These are phyloP conservation scores for Progne subis DNA, from an alignment of 2,113 vertebrate species.

Conservation along the genomic window DNA sequence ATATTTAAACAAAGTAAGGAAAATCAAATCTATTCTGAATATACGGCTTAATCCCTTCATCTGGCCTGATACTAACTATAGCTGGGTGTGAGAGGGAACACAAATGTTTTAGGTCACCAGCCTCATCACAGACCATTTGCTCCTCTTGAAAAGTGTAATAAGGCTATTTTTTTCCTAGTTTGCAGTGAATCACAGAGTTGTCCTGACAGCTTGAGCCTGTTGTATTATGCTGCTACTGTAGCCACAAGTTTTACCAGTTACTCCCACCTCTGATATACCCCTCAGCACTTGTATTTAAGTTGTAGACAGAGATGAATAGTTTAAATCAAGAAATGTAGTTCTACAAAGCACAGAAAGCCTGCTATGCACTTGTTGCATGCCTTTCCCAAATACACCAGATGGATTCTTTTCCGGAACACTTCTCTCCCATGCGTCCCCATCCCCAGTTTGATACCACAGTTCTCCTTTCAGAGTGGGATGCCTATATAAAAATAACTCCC, in stretches of 20 bases:
- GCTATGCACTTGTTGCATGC: background rate
- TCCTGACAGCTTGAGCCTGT: slow-evolving; percentile 17
- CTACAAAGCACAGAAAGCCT: background rate
- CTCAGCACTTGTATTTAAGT: background rate
- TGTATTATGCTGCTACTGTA: background rate
- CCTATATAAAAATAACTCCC: background rate
- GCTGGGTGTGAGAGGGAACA: background rate
- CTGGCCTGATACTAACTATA: background rate
- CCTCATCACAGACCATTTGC: background rate
- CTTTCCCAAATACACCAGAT: background rate
- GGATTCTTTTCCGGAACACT: background rate
- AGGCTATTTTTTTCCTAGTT: background rate
- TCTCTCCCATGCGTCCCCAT: background rate
- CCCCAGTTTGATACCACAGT: background rate
- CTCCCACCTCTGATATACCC: background rate
- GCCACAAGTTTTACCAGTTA: background rate
- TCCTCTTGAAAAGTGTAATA: background rate
- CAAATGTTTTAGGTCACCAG: background rate
- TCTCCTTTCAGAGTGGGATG: background rate
- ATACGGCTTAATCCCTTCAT: background rate
- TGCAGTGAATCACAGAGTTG: background rate
- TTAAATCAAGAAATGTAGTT: background rate
- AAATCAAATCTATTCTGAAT: background rate
- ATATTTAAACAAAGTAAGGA: background rate
- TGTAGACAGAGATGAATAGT: background rate